A percentile compares a stretch with the other conserved stretches of the same genome.
These are phyloP conservation scores for Holacanthella duospinosa DNA, from an alignment of 2,888 invertebrate species.

Conservation along the genomic window DNA sequence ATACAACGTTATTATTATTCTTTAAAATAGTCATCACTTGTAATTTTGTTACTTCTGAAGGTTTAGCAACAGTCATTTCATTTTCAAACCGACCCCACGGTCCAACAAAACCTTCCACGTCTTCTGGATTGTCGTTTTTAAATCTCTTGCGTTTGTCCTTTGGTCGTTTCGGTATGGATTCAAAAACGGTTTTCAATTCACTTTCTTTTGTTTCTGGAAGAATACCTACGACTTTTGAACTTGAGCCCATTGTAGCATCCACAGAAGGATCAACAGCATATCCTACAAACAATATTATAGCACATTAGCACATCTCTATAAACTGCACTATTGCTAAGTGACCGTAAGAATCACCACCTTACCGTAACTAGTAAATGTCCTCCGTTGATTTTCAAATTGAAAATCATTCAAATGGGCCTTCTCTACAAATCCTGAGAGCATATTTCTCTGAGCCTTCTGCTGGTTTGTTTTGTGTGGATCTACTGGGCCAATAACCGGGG, in stretches of 20 bases:
- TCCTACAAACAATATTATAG: constrained; percentile 40
- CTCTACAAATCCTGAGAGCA: constrained; percentile 86
- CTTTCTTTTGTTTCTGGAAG: constrained; percentile 53
- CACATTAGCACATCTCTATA: background rate
- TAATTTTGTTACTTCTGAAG: constrained; percentile 54
- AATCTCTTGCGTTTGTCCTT: constrained; percentile 70
- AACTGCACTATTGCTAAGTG: too few species aligned
- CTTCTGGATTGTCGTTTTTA: constrained; percentile 78
- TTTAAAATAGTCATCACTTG: background rate
- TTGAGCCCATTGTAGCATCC: constrained; percentile 17
- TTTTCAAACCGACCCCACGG: constrained; percentile 95
- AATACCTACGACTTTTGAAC: constrained; percentile 22
- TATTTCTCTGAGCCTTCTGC: constrained; percentile 77
- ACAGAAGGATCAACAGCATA: constrained; percentile 85
- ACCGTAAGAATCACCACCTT: too few species aligned
- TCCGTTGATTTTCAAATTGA: constrained; percentile 90
- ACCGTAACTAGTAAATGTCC: constrained; percentile 88
- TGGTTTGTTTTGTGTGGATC: constrained; percentile 89
- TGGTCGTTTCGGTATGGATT: constrained; percentile 60
- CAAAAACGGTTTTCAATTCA: constrained; percentile 81
- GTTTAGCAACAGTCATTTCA: constrained; percentile 77
- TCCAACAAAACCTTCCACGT: constrained; percentile 89
- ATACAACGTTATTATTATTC: background rate
- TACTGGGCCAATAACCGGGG: constrained; percentile 79
- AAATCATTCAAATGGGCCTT: constrained; percentile 91